These are phyloP conservation scores for Pentamera pediparva DNA, from an alignment of 53 echinoderm and acorn worm species.

Conservation along the genomic window DNA sequence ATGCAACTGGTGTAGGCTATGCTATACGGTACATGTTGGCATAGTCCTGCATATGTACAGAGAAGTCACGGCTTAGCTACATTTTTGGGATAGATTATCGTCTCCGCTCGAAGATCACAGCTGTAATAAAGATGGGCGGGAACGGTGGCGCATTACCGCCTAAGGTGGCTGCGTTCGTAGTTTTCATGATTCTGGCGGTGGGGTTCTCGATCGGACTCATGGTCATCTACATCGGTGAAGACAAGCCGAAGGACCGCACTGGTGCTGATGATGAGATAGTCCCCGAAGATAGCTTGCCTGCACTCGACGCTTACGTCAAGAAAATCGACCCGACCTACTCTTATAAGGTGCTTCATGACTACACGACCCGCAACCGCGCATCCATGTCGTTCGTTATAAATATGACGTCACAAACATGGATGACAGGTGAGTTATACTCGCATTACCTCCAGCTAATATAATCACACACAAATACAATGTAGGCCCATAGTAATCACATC, in stretches of 20 bases:
- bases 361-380: background rate
- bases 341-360: constrained; percentile 15
- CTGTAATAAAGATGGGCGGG: background rate
- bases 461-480: too few relatives aligned
- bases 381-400: constrained; percentile 33
- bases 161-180: background rate
- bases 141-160: constrained; percentile 6
- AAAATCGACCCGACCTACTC: constrained; percentile 30
- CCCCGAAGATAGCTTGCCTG: background rate
- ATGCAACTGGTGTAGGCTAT: too few relatives aligned
- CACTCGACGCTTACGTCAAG: constrained; percentile 51
- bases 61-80: background rate
- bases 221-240: constrained; percentile 11
- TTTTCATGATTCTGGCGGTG: background rate
- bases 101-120: background rate
- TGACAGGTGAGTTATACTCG: constrained; percentile 24
- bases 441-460: too few relatives aligned
- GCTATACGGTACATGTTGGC: background rate
- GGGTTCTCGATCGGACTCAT: background rate
- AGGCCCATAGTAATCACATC: too few relatives aligned
- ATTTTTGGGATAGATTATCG: background rate
- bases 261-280: background rate
- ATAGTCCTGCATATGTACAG: background rate
- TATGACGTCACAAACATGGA: constrained; percentile 43
- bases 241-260: background rate